Evolutionary conservation across 1,140 invertebrate species (phyloP), one percentile per base, ranked within the genome.

Genomic region (Drosophila aff.): DNA sequence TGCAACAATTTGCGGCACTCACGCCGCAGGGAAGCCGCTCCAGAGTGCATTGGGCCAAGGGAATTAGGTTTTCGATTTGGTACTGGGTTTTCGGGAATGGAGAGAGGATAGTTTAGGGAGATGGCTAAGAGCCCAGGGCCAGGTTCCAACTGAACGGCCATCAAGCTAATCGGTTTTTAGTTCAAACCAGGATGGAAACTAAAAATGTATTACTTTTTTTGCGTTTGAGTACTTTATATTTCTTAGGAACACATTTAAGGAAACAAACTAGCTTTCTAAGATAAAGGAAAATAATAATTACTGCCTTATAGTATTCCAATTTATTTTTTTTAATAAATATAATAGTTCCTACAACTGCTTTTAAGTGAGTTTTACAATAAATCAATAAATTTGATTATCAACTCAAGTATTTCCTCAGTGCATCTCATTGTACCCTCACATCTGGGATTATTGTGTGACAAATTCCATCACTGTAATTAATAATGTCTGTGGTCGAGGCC

Each of bases 1-100:
- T 83, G 84, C 84, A 81, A 83, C 81, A 83, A 87, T 87, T 89
- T 87, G 81, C 62, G 65, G 77, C 76, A 71, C 67, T 55, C 31
- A 52, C 80, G 68, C 83, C 81, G 68, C 80, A 68, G 84, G 80
- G 64, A 46, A 43, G 38, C 61, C 23, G 41, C 47, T 57, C 6
- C 41, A 47, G 64, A 72, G 61, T 49, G 40, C 38, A 52, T 66
- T 23, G 66, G 71, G 55, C 40, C 47, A 23, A 58, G 52, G 72
- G 62, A 76, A 66, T 65, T 75, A 13, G 43, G 33, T 53, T 60
- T 59, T 28, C 44, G 41, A 50, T 41, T 59, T 40, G 13, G 33
- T 7, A 26, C 16, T 26, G 7, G 6, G 2, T 10, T 38, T 65
- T 65, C 6, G 7, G 53, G 8, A 18, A 33, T 43, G 46, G 18